These are phyloP conservation scores for Silurus aristotelis DNA, from an alignment of 2,797 vertebrate species.

Conservation along the genomic window DNA sequence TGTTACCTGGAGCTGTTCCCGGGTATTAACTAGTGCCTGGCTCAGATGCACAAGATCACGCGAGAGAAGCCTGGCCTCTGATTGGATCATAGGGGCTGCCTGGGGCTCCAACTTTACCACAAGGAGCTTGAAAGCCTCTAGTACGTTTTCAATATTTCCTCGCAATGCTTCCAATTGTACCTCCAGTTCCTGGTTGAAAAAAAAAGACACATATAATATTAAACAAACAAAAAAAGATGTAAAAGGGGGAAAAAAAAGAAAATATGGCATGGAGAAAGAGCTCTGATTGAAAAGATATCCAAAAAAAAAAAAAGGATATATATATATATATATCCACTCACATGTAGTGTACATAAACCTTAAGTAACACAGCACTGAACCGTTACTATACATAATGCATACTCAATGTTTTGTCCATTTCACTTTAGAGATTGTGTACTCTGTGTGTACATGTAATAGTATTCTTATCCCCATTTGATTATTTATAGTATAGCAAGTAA, in stretches of 20 bases:
- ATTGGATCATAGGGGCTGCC: constrained; percentile 62
- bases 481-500: background rate
- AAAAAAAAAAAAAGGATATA: no score
- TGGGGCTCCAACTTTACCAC: constrained; percentile 53
- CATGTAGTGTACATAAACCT: background rate
- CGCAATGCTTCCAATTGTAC: constrained; percentile 56
- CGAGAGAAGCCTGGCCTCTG: constrained; percentile 65
- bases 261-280: background rate
- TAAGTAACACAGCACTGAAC: background rate
- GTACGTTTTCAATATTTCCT: constrained; percentile 51
- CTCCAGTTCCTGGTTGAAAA: constrained; percentile 60
- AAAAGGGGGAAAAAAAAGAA: constrained; percentile 4
- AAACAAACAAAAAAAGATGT: constrained; percentile 23
- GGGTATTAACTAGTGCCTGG: constrained; percentile 49
- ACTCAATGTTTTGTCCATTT: background rate
- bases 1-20: constrained; percentile 67
- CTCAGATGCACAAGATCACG: constrained; percentile 63
- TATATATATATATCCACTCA: background rate
- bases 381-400: background rate
- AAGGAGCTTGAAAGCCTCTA: constrained; percentile 65
- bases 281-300: background rate
- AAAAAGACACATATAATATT: constrained; percentile 44
- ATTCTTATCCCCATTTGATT: background rate
- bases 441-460: background rate
- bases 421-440: background rate